Evolutionary conservation across 2,888 invertebrate genomes (phyloP).

Genomic region (Alsophila aescularia): DNA sequence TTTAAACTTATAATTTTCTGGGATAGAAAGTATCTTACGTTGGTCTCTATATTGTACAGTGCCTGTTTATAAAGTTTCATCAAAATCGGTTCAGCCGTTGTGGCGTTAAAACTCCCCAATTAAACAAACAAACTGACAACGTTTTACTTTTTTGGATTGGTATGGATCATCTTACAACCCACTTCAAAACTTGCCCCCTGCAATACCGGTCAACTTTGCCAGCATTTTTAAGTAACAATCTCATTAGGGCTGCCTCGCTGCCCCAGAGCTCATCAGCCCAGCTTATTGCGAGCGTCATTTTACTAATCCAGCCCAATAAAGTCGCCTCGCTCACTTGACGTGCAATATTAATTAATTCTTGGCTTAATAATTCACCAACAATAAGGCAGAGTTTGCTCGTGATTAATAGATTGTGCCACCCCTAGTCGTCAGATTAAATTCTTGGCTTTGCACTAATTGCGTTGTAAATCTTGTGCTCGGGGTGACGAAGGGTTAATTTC

Average conservation of each 20-base stretch:
- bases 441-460: conserved; percentile 36
- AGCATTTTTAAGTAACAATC: conserved; percentile 24
- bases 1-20: too few relatives aligned
- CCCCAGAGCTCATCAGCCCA: conserved; percentile 32
- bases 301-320: conserved; percentile 35
- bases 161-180: background rate
- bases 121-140: too few relatives aligned
- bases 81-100: too few relatives aligned
- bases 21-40: too few relatives aligned
- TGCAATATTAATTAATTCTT: conserved; percentile 52
- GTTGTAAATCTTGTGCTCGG: conserved; percentile 35
- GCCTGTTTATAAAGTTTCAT: too few relatives aligned
- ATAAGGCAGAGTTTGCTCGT: conserved; percentile 38
- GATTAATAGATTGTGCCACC: conserved; percentile 46
- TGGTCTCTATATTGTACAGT: too few relatives aligned
- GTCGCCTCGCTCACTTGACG: conserved; percentile 40
- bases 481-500: conserved; percentile 37
- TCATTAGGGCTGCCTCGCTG: conserved; percentile 28
- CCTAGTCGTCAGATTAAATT: conserved; percentile 42
- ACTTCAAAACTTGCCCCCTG: background rate
- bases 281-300: conserved; percentile 41
- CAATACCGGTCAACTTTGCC: background rate
- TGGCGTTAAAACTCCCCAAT: too few relatives aligned
- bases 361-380: conserved; percentile 46
- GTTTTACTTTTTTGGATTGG: too few relatives aligned